A percentile compares a stretch with the other conserved stretches of the same genome.
These are phyloP conservation scores for Ascidia mentula DNA, from an alignment of 23 tunicate genomes.

Conservation along the genomic window DNA sequence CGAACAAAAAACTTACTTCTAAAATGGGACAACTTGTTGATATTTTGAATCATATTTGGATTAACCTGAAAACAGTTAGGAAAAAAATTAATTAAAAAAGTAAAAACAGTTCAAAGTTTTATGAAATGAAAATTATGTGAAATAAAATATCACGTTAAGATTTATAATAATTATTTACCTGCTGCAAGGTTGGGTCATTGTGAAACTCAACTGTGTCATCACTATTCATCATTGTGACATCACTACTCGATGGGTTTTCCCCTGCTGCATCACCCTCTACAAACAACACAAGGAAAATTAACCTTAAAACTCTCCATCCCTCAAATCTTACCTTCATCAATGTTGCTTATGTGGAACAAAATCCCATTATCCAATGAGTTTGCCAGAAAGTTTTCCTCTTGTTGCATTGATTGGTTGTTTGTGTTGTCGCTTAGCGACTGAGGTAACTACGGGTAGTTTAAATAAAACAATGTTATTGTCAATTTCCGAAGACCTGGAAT, in stretches of 20 bases:
- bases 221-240: not conserved
- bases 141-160: no score
- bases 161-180: no score
- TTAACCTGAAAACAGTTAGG: slow-evolving; percentile 56
- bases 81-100: no score
- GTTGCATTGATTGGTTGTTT: not conserved
- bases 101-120: no score
- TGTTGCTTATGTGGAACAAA: not conserved
- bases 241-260: not conserved
- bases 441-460: no score
- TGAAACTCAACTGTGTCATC: slow-evolving; percentile 20
- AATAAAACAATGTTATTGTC: no score
- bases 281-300: not conserved
- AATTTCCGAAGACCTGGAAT: no score
- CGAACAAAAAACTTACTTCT: not conserved
- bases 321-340: not conserved
- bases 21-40: slow-evolving; percentile 13
- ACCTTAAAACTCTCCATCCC: not conserved
- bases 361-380: not conserved
- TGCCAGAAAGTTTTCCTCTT: not conserved
- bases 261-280: not conserved
- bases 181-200: slow-evolving; percentile 15
- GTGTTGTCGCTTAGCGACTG: not conserved
- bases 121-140: no score
- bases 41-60: slow-evolving; percentile 59